A percentile compares a stretch with the other conserved stretches of the same genome.
Evolutionary conservation across 2,797 vertebrate species (phyloP).

Genomic region (Chiloscyllium punctatum): DNA sequence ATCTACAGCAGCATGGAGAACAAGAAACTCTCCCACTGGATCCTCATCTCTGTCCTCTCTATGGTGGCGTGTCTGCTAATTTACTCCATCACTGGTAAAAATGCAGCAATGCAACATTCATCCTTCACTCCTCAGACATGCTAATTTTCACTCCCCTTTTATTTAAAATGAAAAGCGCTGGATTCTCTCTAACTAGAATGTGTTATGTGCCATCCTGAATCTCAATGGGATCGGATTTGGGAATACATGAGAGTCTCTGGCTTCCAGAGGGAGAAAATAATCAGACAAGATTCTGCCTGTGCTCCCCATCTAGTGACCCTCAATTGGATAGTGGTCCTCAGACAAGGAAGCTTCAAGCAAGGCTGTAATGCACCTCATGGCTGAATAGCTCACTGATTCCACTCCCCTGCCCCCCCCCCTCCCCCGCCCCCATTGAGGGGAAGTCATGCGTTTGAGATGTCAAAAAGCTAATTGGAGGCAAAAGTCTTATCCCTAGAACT

Average conservation of each 20-base stretch:
- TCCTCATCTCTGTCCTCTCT: conserved; percentile 70
- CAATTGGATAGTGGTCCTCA: background rate
- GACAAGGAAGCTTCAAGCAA: background rate
- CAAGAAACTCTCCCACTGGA: conserved; percentile 78
- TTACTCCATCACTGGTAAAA: conserved; percentile 84
- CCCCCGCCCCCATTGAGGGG: background rate
- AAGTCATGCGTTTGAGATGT: background rate
- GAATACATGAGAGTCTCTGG: background rate
- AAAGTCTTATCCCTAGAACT: background rate
- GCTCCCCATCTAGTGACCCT: background rate
- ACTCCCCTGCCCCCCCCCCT: too few species aligned
- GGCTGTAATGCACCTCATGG: background rate
- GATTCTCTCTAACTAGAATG: background rate
- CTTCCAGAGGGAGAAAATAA: background rate
- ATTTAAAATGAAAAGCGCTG: too few species aligned
- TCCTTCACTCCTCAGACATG: background rate
- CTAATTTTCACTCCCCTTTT: background rate
- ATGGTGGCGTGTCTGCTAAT: conserved; percentile 85
- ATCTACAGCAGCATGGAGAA: conserved; percentile 88
- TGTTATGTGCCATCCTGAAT: background rate
- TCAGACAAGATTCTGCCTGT: background rate
- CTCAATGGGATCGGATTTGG: background rate
- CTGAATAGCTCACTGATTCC: background rate
- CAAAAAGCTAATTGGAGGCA: background rate
- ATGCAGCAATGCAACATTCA: background rate